phyloP scores from a whole-genome alignment of 2,113 vertebrate genomes.

The Perca schrenkii region DNA sequence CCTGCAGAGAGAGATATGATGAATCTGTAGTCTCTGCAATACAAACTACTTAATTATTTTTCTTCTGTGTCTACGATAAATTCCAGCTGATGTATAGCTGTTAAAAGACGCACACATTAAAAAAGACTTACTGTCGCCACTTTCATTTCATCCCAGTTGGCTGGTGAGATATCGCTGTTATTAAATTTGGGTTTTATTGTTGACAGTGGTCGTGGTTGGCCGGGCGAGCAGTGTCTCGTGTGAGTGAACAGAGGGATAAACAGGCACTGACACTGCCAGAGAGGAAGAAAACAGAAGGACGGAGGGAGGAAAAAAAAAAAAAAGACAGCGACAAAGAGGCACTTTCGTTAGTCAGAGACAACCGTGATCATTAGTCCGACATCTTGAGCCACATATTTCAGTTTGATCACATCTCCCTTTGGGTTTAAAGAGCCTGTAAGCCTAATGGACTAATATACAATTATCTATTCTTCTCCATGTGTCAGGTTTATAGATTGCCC shows the following conservation, averaged over 20 bases:
- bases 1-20: not conserved
- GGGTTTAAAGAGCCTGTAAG: conserved; percentile 30
- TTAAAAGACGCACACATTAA: conserved; percentile 21
- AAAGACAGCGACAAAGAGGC: not conserved
- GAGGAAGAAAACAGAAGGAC: not conserved
- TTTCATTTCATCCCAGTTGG: conserved; percentile 15
- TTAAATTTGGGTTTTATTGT: conserved; percentile 54
- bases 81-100: not conserved
- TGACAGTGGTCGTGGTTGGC: conserved; percentile 14
- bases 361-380: not conserved
- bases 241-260: conserved; percentile 33
- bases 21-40: not conserved
- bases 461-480: conserved; percentile 18
- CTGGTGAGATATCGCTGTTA: conserved; percentile 44
- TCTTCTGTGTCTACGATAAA: not conserved
- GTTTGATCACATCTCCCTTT: conserved; percentile 25
- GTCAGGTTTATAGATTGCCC: conserved; percentile 39
- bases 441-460: conserved; percentile 48
- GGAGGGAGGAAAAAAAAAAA: not conserved
- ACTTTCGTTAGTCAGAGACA: not conserved
- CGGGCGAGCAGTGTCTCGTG: conserved; percentile 10
- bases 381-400: conserved; percentile 6
- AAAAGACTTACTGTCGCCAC: conserved; percentile 24
- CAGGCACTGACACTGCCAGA: conserved; percentile 11
- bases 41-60: not conserved